Evolutionary conservation across 2,888 invertebrate species (phyloP), one percentile per base, ranked within the genome.

Genomic region (Odiellus spinosus): DNA sequence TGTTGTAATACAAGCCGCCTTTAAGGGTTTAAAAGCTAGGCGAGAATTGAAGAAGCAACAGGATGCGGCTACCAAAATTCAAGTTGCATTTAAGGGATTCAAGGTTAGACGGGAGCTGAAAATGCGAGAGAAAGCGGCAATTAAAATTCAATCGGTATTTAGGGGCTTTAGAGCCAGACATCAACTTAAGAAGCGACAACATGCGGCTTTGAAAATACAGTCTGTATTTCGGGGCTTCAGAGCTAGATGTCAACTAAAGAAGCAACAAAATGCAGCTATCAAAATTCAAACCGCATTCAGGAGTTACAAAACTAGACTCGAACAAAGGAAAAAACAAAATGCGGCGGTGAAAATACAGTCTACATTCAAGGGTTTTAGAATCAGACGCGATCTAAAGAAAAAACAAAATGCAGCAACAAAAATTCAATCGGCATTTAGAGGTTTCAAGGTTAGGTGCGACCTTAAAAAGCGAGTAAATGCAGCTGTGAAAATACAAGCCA

Each of bases 261-360:
- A n/a, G 26, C 14, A 26, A 21, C 4, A 42, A 15, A 2, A 3
- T 11, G 45, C 51, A 11, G 46, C 46, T 34, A 39, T 49, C 8
- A 36, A 34, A 17, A 46, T 54, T 45, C 54, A 54, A 46, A 40
- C 44, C 26, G 26, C 38, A 11, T 45, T 47, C 12, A 46, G 50
- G 39, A 21, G 38, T 14, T 40, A 34, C 11, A 36, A 42, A 2
- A n/a, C 15, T 8, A 38, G 35, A 39, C 42, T 36, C 12, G 35
- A 49, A 14, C 56, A 49, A 42, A 15, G 45, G 19, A 18, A 33
- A 6, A 40, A 43, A 17, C 54, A 48, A 36, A n/a, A 19, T 18
- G 54, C 59, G 12, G 54, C 53, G 2, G 17, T 52, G 6, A 44
- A 15, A 8, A 47, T 60, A 15, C 60, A 60, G 12, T 17, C 14